Evolutionary conservation across 2,888 invertebrate species (phyloP).

Genomic region (Hydriomena furcata): DNA sequence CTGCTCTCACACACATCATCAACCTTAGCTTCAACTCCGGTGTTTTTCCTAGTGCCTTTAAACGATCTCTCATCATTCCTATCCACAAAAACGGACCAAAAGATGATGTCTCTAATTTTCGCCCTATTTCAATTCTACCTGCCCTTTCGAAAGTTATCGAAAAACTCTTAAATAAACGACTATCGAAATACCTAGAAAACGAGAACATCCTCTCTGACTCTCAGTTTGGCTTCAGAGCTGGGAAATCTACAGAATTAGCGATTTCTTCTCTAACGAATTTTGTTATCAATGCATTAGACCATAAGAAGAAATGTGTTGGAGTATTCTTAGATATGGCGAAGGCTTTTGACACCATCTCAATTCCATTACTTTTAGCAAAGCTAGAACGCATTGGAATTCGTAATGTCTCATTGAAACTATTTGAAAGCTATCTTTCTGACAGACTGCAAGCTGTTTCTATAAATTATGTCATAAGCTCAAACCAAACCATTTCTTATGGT

Average conservation of each 20-base stretch:
- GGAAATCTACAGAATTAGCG: slow-evolving; percentile 8
- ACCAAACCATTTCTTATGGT: slow-evolving; percentile 2
- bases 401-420: not conserved
- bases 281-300: not conserved
- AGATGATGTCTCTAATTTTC: not conserved
- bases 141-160: slow-evolving; percentile 6
- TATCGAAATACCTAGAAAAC: not conserved
- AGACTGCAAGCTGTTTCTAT: not conserved
- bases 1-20: not conserved
- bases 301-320: not conserved
- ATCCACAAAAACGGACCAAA: slow-evolving; percentile 4
- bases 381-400: not conserved
- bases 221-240: no score
- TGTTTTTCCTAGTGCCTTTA: not conserved
- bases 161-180: slow-evolving; percentile 1
- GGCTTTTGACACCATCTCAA: no score
- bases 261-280: not conserved
- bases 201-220: slow-evolving; percentile 1
- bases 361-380: not conserved
- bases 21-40: not conserved
- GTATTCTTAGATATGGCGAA: not conserved
- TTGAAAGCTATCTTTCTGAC: not conserved
- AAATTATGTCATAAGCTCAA: not conserved
- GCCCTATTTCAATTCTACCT: no score
- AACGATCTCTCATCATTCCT: slow-evolving; percentile 1